Conservation (phyloP, 1,140 invertebrate species). For the Lordiphosa stackelbergi region DNA sequence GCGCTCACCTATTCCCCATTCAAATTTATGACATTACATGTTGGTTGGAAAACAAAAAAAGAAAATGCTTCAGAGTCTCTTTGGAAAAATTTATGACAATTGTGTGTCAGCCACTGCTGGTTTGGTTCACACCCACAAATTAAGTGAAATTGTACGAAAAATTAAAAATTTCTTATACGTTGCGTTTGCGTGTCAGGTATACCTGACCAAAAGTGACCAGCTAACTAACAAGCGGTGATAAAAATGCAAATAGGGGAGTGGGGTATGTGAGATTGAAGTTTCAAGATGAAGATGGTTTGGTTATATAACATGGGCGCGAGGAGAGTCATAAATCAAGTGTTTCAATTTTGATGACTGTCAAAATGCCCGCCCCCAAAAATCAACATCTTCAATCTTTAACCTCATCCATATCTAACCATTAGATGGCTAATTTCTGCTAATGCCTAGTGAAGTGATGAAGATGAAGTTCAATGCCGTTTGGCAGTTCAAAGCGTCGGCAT, state of each 20-base stretch:
- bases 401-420: constrained; percentile 46
- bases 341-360: constrained; percentile 2
- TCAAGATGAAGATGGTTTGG: not conserved
- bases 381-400: constrained; percentile 9
- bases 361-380: constrained; percentile 9
- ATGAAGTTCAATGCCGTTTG: constrained; percentile 53
- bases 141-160: constrained; percentile 51
- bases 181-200: constrained; percentile 50
- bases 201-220: constrained; percentile 11
- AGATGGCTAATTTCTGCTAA: constrained; percentile 41
- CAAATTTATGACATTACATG: constrained; percentile 34
- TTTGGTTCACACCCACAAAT: constrained; percentile 64
- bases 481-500: constrained; percentile 34
- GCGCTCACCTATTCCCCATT: not conserved
- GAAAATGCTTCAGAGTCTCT: constrained; percentile 6
- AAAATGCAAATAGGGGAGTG: not conserved
- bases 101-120: constrained; percentile 10
- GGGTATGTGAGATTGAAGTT: not conserved
- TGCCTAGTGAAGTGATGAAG: constrained; percentile 41
- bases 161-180: constrained; percentile 20
- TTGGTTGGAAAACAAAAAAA: constrained; percentile 13
- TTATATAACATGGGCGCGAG: not conserved
- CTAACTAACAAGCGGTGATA: not conserved
- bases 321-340: not conserved
- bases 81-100: constrained; percentile 41